A percentile compares a stretch with the other conserved stretches of the same genome.
phyloP scores from a whole-genome alignment of 2,797 vertebrate species.

The Eospalax fontanierii region DNA sequence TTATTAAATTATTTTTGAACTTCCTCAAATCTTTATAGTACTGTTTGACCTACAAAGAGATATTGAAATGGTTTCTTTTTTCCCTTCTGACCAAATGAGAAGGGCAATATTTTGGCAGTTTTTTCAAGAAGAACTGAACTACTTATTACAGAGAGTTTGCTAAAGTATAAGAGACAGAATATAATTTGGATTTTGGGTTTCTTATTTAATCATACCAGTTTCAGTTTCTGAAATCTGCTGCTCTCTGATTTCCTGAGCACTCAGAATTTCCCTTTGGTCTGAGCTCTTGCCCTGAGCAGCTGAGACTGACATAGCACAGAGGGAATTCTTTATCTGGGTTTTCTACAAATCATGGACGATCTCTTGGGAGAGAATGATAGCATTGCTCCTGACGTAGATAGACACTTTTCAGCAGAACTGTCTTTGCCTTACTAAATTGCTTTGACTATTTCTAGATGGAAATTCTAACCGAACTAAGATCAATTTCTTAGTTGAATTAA shows the following conservation, averaged over 20 bases:
- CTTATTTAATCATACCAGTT: constrained; percentile 28
- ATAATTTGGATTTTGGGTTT: constrained; percentile 55
- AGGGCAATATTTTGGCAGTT: constrained; percentile 64
- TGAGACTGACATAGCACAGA: background rate
- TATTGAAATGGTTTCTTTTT: constrained; percentile 70
- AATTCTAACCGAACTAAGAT: constrained; percentile 19
- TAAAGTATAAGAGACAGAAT: constrained; percentile 33
- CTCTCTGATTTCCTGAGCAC: background rate
- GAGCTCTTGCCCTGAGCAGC: background rate
- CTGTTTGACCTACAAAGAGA: constrained; percentile 75
- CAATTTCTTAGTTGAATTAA: constrained; percentile 22
- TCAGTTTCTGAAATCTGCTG: background rate
- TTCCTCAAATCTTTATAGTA: constrained; percentile 68
- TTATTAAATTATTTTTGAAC: constrained; percentile 77
- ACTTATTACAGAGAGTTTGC: constrained; percentile 53
- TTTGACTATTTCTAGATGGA: background rate
- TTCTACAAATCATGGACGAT: constrained; percentile 37
- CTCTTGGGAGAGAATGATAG: background rate
- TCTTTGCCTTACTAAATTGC: background rate
- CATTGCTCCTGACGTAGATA: background rate
- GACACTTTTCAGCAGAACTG: background rate
- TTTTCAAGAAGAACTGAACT: constrained; percentile 62
- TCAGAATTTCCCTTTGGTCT: background rate
- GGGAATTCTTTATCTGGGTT: background rate
- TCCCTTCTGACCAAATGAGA: constrained; percentile 64